A percentile compares a stretch with the other conserved stretches of the same genome.
Conservation (phyloP, 1,140 invertebrate species). For the Lethrus apterus region DNA sequence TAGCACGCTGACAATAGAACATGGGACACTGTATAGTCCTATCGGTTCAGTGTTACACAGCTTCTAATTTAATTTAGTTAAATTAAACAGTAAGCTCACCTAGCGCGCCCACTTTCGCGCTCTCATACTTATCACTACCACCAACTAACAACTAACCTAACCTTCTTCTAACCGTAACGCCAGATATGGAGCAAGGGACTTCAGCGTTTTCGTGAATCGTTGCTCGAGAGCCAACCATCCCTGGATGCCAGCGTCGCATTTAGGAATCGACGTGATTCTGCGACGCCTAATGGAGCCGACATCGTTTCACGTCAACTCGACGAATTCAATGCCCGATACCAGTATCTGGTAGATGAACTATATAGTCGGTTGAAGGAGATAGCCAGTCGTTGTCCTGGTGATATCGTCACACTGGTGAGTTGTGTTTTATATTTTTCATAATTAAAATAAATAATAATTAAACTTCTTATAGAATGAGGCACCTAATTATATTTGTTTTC, state of each 20-base stretch:
- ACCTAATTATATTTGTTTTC: no score
- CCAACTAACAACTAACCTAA: constrained; percentile 37
- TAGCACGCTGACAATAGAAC: no score
- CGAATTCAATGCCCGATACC: constrained; percentile 73
- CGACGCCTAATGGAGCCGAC: constrained; percentile 57
- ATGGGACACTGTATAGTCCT: no score
- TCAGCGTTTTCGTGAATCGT: constrained; percentile 78
- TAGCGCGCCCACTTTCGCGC: no score
- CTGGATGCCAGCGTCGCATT: constrained; percentile 54
- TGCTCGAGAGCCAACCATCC: constrained; percentile 79
- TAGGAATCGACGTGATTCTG: constrained; percentile 32
- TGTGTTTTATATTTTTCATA: no score
- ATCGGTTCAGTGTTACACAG: no score
- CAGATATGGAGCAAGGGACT: constrained; percentile 49
- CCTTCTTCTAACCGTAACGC: constrained; percentile 43
- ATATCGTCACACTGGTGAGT: constrained; percentile 62
- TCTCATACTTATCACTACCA: no score
- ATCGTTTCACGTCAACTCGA: constrained; percentile 79
- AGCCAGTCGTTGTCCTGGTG: constrained; percentile 49
- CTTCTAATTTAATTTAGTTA: no score
- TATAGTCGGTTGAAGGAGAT: constrained; percentile 59
- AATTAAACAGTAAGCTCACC: no score
- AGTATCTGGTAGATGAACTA: constrained; percentile 63
- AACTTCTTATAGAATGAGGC: no score
- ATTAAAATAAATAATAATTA: background rate